Evolutionary conservation across 1,140 invertebrate species (phyloP), one percentile per base, ranked within the genome.

Genomic region (Drosophila albomicans): DNA sequence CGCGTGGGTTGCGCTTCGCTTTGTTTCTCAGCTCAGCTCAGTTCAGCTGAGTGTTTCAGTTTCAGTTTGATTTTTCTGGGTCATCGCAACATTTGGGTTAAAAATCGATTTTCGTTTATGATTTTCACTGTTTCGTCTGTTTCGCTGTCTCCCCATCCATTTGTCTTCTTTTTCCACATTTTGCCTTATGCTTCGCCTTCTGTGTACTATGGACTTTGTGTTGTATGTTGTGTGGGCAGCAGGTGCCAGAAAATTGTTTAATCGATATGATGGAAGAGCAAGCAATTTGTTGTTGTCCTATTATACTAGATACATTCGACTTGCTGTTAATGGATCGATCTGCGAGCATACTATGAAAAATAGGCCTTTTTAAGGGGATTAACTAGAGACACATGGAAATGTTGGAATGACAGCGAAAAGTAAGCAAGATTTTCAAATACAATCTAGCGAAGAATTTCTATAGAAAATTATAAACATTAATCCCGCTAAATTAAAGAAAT

Each of bases 71-170:
- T 13, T 41, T 76, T 75, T 72, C 46, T 76, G 69, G 74, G 74
- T 76, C 74, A 72, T 41, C 74, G 41, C 65, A 15, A 72, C 62
- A 76, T 66, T 76, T 76, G 69, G 74, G 74, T 76, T 76, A 66
- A 76, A 78, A 67, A 78, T 74, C 57, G 71, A 74, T 78, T 78
- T 78, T 78, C 64, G 71, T 78, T 78, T 75, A 69, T 75, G 64
- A 51, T 74, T 76, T 52, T 72, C 63, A 54, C 52, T 56, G 49
- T 67, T 62, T 73, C 57, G 46, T 78, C 45, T 48, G 3, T 61
- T 48, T 56, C 20, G 7, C 13, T 3, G 15, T 57, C 32, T 41
- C 16, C 16, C 54, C 35, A 57, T 41, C 8, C 35, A 57, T 57
- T 57, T 41, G 32, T 38, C 54, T 56, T 25, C 20, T 41, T 56